Evolutionary conservation across 2,113 vertebrate genomes (phyloP).

Genomic region (Vidua macroura): DNA sequence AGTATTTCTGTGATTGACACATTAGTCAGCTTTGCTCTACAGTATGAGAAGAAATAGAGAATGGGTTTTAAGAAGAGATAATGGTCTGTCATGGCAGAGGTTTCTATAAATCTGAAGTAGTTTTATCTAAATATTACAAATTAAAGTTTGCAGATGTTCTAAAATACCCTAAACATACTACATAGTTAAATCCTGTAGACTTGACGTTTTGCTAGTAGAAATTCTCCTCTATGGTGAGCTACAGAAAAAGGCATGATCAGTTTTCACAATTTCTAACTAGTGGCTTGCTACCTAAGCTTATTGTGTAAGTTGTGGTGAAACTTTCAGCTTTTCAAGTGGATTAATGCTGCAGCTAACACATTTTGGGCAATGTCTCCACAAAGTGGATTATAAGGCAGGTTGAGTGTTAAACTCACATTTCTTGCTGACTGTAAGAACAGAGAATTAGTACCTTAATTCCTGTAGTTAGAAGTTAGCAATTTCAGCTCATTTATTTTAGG

Average conservation of each 20-base stretch:
- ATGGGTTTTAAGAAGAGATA: neutral
- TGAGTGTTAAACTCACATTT: neutral
- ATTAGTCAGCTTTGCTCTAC: neutral
- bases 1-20: neutral
- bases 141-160: neutral
- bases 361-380: neutral
- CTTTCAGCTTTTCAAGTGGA: neutral
- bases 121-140: neutral
- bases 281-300: neutral
- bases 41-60: neutral
- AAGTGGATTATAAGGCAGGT: neutral
- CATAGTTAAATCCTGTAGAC: neutral
- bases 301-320: neutral
- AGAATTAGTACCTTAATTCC: neutral
- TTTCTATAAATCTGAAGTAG: neutral
- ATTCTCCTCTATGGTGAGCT: neutral
- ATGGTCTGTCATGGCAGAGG: neutral
- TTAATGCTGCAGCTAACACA: neutral
- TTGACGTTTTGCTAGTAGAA: neutral
- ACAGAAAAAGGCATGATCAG: neutral
- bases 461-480: neutral
- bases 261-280: neutral
- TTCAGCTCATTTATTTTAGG: neutral
- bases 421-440: neutral
- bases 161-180: neutral